Percentiles rank a stretch among this genome's conserved stretches.
phyloP scores from a whole-genome alignment of 1,140 invertebrate genomes.

The Rhysida immarginata region DNA sequence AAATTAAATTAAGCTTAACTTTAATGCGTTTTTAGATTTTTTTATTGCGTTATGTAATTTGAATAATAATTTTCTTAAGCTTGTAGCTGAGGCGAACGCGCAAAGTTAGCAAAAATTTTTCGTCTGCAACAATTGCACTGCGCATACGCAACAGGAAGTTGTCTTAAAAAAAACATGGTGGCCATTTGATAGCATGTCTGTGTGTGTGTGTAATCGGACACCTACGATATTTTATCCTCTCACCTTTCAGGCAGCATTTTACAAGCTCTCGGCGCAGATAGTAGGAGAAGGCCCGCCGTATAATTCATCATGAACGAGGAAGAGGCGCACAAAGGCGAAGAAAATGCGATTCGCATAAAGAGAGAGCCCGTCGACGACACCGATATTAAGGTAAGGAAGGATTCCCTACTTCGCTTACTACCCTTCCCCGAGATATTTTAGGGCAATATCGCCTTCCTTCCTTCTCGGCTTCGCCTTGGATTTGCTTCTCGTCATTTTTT shows the following conservation, averaged over 20 bases:
- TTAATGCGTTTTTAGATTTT: too few relatives aligned
- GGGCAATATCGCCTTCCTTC: background rate
- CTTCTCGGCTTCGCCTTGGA: background rate
- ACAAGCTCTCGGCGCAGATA: background rate
- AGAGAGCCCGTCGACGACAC: background rate
- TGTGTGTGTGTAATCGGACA: background rate
- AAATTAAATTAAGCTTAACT: too few relatives aligned
- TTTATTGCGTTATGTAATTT: too few relatives aligned
- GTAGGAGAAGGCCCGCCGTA: background rate
- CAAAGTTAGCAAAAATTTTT: too few relatives aligned
- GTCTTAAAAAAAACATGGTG: background rate
- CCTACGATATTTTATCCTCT: background rate
- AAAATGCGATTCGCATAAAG: background rate
- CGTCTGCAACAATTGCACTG: background rate
- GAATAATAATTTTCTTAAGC: too few relatives aligned
- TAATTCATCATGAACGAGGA: background rate
- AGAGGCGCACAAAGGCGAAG: too few relatives aligned
- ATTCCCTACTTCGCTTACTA: background rate
- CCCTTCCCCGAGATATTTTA: background rate
- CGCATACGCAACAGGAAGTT: background rate
- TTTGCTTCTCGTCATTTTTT: background rate
- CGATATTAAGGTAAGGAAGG: background rate
- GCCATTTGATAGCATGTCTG: background rate
- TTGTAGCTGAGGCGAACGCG: too few relatives aligned
- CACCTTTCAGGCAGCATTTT: background rate